Evolutionary conservation across 2,888 invertebrate species (phyloP), one percentile per base, ranked within the genome.

Genomic region (Celastrina argiolus): DNA sequence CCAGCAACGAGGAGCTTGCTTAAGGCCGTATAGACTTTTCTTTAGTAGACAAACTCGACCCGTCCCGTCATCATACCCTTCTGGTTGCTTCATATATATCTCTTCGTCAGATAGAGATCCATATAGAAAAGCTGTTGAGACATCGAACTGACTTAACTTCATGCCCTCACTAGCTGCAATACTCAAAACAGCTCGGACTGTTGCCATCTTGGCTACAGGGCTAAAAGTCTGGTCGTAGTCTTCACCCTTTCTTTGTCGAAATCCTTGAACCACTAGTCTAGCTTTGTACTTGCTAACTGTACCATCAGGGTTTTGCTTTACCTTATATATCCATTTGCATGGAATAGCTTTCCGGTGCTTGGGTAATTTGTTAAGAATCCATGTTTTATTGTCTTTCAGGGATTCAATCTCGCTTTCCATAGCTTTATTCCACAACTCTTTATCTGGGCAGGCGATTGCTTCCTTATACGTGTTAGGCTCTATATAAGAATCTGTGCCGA

Each of bases 31-130:
- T n/a, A n/a, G n/a, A n/a, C n/a, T n/a, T n/a, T n/a, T n/a, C n/a
- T n/a, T 68, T 28, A 70, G 22, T n/a, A 45, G 59, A 31, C 68
- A 71, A 4, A 69, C 67, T 18, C 63, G 18, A 14, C 16, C 28
- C 10, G 26, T 6, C 16, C 45, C 59, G 18, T 58, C 58, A 31
- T 31, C n/a, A 58, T 31, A 58, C n/a, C 58, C 58, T 26, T 58
- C 58, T 14, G 28, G 58, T 6, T 58, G 31, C 7, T 31, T n/a
- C 64, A 64, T 64, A 8, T 31, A 45, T 34, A 64, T 51, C 8
- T 64, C 34, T 64, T 64, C 64, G 8, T 64, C 34, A 10, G 41
- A 26, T 34, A 39, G 39, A 39, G 45, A 28, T 28, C 28, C 28
- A 28, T 28, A 28, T 28, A 28, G 28, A 5, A 28, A 28, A 28